These are phyloP conservation scores for Anseranas semipalmata DNA, from an alignment of 2,113 vertebrate species.

Conservation along the genomic window DNA sequence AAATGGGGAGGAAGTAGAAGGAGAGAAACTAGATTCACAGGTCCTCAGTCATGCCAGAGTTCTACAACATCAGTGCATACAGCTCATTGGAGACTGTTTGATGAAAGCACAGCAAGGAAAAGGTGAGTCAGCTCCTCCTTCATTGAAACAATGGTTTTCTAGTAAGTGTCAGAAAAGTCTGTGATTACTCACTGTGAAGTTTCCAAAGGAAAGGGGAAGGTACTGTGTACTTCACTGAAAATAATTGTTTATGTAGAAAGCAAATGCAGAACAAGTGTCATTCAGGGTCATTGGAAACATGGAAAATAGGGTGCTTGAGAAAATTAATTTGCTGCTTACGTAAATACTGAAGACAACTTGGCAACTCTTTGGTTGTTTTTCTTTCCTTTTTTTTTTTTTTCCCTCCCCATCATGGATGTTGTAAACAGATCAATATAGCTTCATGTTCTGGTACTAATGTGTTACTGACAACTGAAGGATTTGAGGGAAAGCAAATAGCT, in stretches of 20 bases:
- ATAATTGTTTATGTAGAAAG: constrained; percentile 41
- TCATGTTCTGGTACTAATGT: background rate
- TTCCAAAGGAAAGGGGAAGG: constrained; percentile 58
- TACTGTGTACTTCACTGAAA: constrained; percentile 38
- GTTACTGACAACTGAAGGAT: constrained; percentile 8
- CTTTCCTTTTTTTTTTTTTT: background rate
- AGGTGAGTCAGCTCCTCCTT: constrained; percentile 75
- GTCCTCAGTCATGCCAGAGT: constrained; percentile 68
- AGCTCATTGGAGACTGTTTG: constrained; percentile 91
- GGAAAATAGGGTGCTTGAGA: constrained; percentile 24
- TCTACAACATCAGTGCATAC: constrained; percentile 87
- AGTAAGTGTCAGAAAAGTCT: background rate
- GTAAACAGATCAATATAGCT: background rate
- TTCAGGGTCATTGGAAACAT: constrained; percentile 3
- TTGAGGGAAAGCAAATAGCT: background rate
- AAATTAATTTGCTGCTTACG: constrained; percentile 21
- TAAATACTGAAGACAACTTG: constrained; percentile 33
- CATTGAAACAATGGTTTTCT: background rate
- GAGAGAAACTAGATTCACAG: constrained; percentile 73
- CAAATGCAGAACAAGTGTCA: background rate
- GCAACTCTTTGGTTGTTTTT: background rate
- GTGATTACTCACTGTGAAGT: background rate
- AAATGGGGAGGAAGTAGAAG: constrained; percentile 77
- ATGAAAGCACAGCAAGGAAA: constrained; percentile 92
- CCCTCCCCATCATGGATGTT: constrained; percentile 7